Conservation (phyloP, 1,140 invertebrate species). For the Polypedilum vanderplanki region DNA sequence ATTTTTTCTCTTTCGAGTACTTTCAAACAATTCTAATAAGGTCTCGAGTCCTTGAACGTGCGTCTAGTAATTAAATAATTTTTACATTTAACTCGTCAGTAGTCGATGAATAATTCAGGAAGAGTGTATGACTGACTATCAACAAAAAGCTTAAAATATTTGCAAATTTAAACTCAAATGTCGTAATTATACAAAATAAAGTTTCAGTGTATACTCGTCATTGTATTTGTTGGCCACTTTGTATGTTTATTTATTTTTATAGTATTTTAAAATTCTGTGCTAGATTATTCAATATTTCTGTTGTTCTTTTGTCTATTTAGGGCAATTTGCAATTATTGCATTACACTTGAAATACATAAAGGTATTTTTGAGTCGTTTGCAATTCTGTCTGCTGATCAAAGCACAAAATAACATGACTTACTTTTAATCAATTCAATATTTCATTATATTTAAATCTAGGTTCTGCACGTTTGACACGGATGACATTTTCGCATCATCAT, state of each 20-base stretch:
- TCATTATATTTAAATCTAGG: not conserved
- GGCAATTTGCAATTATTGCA: conserved; percentile 1
- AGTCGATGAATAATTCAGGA: conserved; percentile 13
- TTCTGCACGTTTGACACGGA: conserved; percentile 10
- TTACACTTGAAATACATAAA: conserved; percentile 20
- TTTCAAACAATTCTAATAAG: not conserved
- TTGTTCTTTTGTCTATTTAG: not conserved
- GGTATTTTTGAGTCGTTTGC: not conserved
- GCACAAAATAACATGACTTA: not conserved
- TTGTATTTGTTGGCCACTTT: too few species aligned
- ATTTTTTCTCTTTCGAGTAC: not conserved
- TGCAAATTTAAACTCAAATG: not conserved
- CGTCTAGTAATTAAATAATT: not conserved
- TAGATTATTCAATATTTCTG: too few species aligned
- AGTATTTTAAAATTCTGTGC: too few species aligned
- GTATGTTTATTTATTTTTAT: too few species aligned
- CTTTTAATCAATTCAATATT: not conserved
- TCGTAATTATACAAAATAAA: not conserved
- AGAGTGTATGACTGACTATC: not conserved
- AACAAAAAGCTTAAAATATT: not conserved
- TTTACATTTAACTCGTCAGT: not conserved
- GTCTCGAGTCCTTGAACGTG: not conserved
- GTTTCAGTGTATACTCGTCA: not conserved
- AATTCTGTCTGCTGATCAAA: not conserved
- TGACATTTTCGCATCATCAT: not conserved